These are phyloP conservation scores for Myotis brandtii DNA, from an alignment of 2,113 vertebrate species.

Conservation along the genomic window DNA sequence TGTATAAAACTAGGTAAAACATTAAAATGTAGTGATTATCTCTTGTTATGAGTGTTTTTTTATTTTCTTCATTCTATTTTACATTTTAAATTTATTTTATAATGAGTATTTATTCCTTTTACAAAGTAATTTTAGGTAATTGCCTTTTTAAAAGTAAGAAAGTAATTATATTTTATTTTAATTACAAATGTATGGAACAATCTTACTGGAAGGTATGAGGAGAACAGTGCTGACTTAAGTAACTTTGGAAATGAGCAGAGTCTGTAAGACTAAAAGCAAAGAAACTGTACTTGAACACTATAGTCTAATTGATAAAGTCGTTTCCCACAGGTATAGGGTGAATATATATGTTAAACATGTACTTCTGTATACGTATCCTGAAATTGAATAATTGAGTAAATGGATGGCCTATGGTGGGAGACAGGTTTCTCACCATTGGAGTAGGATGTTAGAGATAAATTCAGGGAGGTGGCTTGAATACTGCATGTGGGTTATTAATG, in stretches of 20 bases:
- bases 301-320: conserved; percentile 1
- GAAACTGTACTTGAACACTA: background rate
- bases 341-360: conserved; percentile 4
- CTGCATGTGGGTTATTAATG: background rate
- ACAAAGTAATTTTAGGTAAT: background rate
- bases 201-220: background rate
- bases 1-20: background rate
- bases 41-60: background rate
- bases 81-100: conserved; percentile 35
- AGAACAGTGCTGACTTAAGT: background rate
- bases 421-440: background rate
- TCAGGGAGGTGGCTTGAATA: background rate
- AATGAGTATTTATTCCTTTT: background rate
- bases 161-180: background rate
- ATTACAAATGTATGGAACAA: conserved; percentile 7
- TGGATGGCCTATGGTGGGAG: background rate
- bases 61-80: conserved; percentile 41
- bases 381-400: conserved; percentile 17
- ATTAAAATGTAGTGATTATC: background rate
- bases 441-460: background rate
- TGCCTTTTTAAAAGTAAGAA: background rate
- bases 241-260: background rate
- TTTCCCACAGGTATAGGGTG: background rate
- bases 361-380: background rate
- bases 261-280: background rate